Conservation (phyloP, 2,113 vertebrate genomes). For the Tachysurus vachellii region DNA sequence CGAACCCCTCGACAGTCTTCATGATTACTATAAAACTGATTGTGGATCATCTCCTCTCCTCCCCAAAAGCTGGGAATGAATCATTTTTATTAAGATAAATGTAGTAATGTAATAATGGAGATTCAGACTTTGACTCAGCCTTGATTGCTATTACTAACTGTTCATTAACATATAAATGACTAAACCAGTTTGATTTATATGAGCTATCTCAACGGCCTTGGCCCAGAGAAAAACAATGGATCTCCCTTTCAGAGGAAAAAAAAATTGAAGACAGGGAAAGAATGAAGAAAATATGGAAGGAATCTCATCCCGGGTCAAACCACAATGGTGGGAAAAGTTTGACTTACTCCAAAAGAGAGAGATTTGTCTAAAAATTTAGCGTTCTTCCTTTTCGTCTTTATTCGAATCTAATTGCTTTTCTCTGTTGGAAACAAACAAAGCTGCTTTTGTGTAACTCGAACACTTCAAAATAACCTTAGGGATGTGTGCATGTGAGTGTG, state of each 20-base stretch:
- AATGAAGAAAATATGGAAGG: slow-evolving; percentile 27
- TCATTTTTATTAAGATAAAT: background rate
- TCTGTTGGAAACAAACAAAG: slow-evolving; percentile 16
- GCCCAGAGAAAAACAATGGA: background rate
- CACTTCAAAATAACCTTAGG: background rate
- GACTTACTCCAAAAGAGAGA: slow-evolving; percentile 9
- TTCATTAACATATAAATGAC: background rate
- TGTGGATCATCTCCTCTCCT: background rate
- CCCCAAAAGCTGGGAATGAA: background rate
- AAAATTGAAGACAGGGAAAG: slow-evolving; percentile 8
- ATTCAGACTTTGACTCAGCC: too few species aligned
- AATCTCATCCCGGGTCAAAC: slow-evolving; percentile 25
- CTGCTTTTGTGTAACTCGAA: background rate
- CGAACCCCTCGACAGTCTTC: background rate
- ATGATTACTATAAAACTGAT: background rate
- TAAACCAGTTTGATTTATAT: slow-evolving; percentile 8
- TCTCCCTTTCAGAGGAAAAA: slow-evolving; percentile 6
- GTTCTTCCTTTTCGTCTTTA: background rate
- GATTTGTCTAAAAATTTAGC: slow-evolving; percentile 5
- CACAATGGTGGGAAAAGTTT: slow-evolving; percentile 15
- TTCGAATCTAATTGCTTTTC: background rate
- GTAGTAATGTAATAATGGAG: background rate
- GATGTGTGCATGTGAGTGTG: background rate
- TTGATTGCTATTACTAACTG: background rate
- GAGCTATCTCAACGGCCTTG: background rate